These are phyloP conservation scores for Leptobrachium ailaonicum DNA, from an alignment of 2,113 vertebrate genomes.

Conservation along the genomic window DNA sequence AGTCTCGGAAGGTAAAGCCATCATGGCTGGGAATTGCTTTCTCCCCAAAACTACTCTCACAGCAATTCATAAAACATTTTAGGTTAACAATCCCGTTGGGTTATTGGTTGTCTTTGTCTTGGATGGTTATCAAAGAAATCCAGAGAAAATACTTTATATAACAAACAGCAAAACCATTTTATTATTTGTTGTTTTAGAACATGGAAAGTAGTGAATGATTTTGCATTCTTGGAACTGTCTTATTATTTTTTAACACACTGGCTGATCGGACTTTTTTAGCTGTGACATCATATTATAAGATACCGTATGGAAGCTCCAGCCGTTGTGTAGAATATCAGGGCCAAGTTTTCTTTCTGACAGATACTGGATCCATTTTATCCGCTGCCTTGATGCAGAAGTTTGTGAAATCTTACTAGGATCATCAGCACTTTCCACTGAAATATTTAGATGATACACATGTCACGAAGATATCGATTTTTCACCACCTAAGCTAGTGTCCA, in stretches of 20 bases:
- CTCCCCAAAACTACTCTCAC: constrained; percentile 6
- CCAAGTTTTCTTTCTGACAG: constrained; percentile 16
- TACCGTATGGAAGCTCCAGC: not conserved
- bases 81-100: constrained; percentile 38
- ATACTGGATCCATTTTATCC: not conserved
- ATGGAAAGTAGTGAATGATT: not conserved
- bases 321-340: not conserved
- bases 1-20: constrained; percentile 37
- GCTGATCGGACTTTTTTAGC: not conserved
- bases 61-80: constrained; percentile 38
- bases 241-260: not conserved
- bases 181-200: constrained; percentile 22
- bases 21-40: constrained; percentile 21
- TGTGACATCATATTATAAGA: not conserved
- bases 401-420: too few species aligned
- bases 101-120: constrained; percentile 16
- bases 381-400: too few species aligned
- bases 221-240: not conserved
- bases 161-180: constrained; percentile 33
- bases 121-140: constrained; percentile 35
- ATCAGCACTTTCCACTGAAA: too few species aligned
- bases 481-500: too few species aligned
- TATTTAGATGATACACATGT: too few species aligned
- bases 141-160: constrained; percentile 27
- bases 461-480: too few species aligned